Evolutionary conservation across 1,140 invertebrate genomes (phyloP).

Genomic region (Andrena cerasifolii): DNA sequence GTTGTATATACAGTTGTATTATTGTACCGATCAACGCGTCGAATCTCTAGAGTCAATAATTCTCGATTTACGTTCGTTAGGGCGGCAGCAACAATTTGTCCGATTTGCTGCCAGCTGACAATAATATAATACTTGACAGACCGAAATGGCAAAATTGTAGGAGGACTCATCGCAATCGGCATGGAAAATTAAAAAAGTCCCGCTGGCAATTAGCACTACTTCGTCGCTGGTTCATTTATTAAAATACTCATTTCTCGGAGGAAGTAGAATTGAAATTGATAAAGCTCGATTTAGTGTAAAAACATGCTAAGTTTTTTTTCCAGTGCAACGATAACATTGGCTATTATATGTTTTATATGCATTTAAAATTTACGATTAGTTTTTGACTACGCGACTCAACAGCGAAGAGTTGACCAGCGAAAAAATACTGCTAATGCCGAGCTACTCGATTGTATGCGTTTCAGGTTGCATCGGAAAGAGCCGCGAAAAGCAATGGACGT

Average conservation of each 20-base stretch:
- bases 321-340: neutral
- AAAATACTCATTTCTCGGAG: neutral
- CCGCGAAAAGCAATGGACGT: slow-evolving; percentile 19
- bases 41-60: slow-evolving; percentile 63
- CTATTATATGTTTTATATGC: too few species aligned
- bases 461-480: neutral
- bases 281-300: neutral
- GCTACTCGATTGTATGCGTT: slow-evolving; percentile 16
- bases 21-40: slow-evolving; percentile 51
- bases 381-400: neutral
- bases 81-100: slow-evolving; percentile 61
- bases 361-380: neutral
- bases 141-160: slow-evolving; percentile 37
- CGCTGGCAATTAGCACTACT: slow-evolving; percentile 19
- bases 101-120: slow-evolving; percentile 67
- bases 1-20: slow-evolving; percentile 70
- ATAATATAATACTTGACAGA: slow-evolving; percentile 68
- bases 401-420: slow-evolving; percentile 6
- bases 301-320: neutral
- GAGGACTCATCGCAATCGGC: slow-evolving; percentile 20
- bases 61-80: slow-evolving; percentile 54
- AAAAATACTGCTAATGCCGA: slow-evolving; percentile 31
- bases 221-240: slow-evolving; percentile 29
- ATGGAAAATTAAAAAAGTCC: neutral
- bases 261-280: neutral